Conservation (phyloP, 2,797 vertebrate species). For the Danio jaintianensis region DNA sequence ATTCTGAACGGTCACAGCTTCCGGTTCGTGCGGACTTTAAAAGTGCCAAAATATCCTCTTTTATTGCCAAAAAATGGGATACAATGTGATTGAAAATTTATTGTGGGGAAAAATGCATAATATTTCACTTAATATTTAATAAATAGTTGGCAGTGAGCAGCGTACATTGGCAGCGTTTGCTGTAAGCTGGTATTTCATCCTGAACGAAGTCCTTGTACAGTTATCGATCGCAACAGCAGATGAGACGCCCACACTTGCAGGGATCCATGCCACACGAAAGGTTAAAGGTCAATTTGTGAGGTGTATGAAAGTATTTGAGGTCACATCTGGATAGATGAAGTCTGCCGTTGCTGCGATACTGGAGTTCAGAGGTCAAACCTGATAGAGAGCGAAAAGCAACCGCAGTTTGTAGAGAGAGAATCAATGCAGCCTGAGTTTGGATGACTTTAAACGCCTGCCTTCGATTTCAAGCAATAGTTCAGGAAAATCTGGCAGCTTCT, state of each 20-base stretch:
- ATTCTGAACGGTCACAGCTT: too few relatives aligned
- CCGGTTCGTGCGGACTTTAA: too few relatives aligned
- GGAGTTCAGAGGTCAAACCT: background rate
- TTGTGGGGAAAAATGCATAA: background rate
- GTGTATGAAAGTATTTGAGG: conserved; percentile 13
- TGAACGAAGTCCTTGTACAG: background rate
- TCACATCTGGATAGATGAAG: conserved; percentile 15
- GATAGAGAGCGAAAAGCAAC: background rate
- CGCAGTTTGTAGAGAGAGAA: conserved; percentile 15
- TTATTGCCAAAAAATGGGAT: too few relatives aligned
- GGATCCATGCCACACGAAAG: background rate
- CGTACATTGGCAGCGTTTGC: background rate
- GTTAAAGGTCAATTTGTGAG: background rate
- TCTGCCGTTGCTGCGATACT: conserved; percentile 1
- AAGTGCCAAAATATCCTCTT: too few relatives aligned
- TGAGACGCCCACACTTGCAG: conserved; percentile 8
- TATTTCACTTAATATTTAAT: background rate
- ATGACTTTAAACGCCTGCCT: background rate
- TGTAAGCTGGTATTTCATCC: conserved; percentile 1
- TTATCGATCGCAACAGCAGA: conserved; percentile 11
- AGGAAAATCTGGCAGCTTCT: background rate
- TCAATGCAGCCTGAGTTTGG: background rate
- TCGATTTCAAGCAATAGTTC: background rate
- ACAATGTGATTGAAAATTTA: background rate
- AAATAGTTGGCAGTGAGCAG: background rate